Percentiles rank a stretch among this genome's conserved stretches.
phyloP scores from a whole-genome alignment of 2,113 vertebrate genomes.

The Ageneiosus marmoratus region DNA sequence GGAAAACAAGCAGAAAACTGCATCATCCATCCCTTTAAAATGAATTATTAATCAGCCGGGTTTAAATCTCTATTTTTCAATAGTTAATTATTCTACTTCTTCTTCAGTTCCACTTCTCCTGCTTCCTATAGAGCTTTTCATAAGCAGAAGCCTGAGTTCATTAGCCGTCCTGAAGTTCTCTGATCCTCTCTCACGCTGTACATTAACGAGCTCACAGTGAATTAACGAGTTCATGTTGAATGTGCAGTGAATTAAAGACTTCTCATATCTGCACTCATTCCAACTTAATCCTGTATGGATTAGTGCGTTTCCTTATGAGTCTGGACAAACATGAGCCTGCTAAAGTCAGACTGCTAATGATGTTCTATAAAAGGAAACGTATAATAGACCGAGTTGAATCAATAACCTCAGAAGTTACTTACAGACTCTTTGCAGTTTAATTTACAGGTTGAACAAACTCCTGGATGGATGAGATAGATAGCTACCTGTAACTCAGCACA shows the following conservation, averaged over 20 bases:
- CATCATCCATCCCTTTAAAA: neutral
- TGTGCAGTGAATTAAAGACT: constrained; percentile 28
- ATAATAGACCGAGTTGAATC: neutral
- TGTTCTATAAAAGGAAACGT: neutral
- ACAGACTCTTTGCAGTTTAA: neutral
- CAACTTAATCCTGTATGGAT: constrained; percentile 10
- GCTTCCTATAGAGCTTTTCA: neutral
- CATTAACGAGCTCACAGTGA: neutral
- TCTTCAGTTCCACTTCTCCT: no score
- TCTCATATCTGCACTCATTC: neutral
- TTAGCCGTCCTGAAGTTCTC: constrained; percentile 1
- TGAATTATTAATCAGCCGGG: no score
- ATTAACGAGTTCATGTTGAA: constrained; percentile 1
- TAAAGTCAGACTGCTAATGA: neutral
- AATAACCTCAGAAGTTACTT: neutral
- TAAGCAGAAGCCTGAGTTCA: constrained; percentile 15
- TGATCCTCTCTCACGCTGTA: neutral
- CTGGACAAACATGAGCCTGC: neutral
- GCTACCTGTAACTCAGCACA: no score
- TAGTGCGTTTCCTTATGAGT: neutral
- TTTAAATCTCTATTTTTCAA: neutral
- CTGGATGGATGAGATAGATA: no score
- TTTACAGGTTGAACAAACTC: no score
- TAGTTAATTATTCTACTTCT: no score
- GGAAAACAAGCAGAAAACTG: neutral